Percentiles rank a stretch among this genome's conserved stretches.
These are phyloP conservation scores for Leucoraja erinaceus DNA, from an alignment of 2,113 vertebrate species.

Conservation along the genomic window DNA sequence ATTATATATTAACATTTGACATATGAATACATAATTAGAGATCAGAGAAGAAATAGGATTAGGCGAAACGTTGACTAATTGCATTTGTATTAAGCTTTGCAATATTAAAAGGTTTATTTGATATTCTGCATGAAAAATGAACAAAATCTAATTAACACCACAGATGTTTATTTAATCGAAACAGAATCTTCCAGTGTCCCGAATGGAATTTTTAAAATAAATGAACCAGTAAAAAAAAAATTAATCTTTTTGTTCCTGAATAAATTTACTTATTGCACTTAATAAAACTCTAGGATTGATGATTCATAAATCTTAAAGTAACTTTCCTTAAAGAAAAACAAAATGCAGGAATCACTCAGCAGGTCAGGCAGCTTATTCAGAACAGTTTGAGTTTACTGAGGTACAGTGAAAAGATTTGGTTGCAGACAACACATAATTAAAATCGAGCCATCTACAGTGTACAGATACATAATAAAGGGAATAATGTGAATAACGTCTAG, in stretches of 20 bases:
- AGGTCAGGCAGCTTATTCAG: no score
- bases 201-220: no score
- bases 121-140: not conserved
- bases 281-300: not conserved
- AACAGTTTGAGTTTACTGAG: no score
- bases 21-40: slow-evolving; percentile 5
- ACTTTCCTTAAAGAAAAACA: not conserved
- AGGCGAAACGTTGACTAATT: slow-evolving; percentile 7
- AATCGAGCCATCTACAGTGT: no score
- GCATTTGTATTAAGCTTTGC: slow-evolving; percentile 22
- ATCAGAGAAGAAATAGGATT: not conserved
- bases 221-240: not conserved
- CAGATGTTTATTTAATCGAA: slow-evolving; percentile 26
- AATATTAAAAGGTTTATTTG: not conserved
- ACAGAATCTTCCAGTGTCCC: not conserved
- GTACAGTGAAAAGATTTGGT: no score
- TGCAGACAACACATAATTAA: no score
- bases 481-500: no score
- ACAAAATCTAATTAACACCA: not conserved
- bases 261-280: not conserved
- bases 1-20: not conserved
- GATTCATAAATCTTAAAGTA: not conserved
- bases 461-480: no score
- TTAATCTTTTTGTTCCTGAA: not conserved
- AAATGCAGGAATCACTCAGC: no score